These are phyloP conservation scores for Macroteleia sp. DNA, from an alignment of 2,888 invertebrate species.

Conservation along the genomic window DNA sequence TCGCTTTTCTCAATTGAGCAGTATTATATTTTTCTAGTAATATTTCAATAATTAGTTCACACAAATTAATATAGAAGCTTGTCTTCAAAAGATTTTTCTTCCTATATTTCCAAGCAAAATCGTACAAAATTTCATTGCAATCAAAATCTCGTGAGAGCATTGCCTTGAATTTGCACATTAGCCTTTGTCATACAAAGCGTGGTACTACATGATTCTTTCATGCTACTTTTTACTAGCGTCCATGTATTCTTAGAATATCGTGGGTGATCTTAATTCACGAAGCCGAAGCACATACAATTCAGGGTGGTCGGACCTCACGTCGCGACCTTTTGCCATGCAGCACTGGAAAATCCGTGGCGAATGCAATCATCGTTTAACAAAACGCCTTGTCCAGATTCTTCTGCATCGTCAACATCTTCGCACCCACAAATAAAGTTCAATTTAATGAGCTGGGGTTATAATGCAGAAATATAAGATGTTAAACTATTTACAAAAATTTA, in stretches of 20 bases:
- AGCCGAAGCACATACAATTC: slow-evolving; percentile 68
- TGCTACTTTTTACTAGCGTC: slow-evolving; percentile 42
- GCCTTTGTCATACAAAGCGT: slow-evolving; percentile 32
- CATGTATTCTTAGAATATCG: slow-evolving; percentile 68
- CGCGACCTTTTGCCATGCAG: slow-evolving; percentile 57
- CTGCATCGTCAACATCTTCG: slow-evolving; percentile 48
- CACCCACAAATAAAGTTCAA: slow-evolving; percentile 44
- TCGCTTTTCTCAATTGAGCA: too few species aligned
- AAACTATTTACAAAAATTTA: slow-evolving; percentile 40
- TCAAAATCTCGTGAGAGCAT: slow-evolving; percentile 1
- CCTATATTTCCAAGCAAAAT: too few species aligned
- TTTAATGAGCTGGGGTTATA: slow-evolving; percentile 42
- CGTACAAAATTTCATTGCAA: slow-evolving; percentile 22
- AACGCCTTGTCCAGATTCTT: slow-evolving; percentile 46
- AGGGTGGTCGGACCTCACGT: slow-evolving; percentile 57
- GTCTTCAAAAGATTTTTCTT: too few species aligned
- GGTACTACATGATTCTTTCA: slow-evolving; percentile 19
- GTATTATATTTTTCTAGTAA: too few species aligned
- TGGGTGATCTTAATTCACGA: slow-evolving; percentile 74
- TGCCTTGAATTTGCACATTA: slow-evolving; percentile 15
- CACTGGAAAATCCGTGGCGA: slow-evolving; percentile 74
- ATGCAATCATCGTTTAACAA: slow-evolving; percentile 73
- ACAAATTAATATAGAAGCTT: neutral
- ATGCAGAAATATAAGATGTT: slow-evolving; percentile 26
- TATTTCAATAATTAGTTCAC: too few species aligned